Base-by-base conservation (phyloP, 2,888 invertebrate species). In the Cinara cedri region DNA sequence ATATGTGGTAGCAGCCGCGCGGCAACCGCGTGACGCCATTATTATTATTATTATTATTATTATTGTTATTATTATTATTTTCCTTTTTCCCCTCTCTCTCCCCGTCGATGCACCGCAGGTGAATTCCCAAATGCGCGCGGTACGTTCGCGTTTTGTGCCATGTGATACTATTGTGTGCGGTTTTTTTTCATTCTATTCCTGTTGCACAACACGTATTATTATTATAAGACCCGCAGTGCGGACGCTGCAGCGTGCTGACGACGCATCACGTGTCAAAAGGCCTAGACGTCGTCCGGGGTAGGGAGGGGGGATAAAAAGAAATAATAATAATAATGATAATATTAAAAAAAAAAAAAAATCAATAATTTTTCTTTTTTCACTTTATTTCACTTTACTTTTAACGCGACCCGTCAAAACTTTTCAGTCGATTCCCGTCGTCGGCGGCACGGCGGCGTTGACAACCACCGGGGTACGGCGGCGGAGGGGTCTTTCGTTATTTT, bases 181-280 rank as follows among this genome's bases (percentile, higher is more conserved):
- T 26, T 68, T 26, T 46, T 21, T 55, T 55, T 55, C n/a, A 46
- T 14, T 76, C 55, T 19, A n/a, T 66, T 51, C 6, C 16, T 21
- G 19, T 42, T 65, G 8, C 9, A 34, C 11, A 19, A 72, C 71
- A 44, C 21, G 49, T 68, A n/a, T 42, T 63, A 63, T 60, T 60
- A 57, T 63, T 26, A 26, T 72, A 19, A 49, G 76, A 46, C 57
- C 76, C 76, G 66, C 76, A 55, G 46, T 60, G 76, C 66, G 76
- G 44, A 66, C 62, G 62, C 72, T 34, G 34, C n/a, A n/a, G n/a
- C n/a, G n/a, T 34, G 34, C 34, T 51, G 62, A 74, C 66, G 57
- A 57, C 76, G 76, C 76, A 34, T 76, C 76, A 49, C 24, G 57
- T 76, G 76, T 76, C 76, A 76, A 76, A 60, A 74, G 76, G 49